Evolutionary conservation across 2,888 invertebrate species (phyloP), one percentile per base, ranked within the genome.

Genomic region (Myathropa florea): DNA sequence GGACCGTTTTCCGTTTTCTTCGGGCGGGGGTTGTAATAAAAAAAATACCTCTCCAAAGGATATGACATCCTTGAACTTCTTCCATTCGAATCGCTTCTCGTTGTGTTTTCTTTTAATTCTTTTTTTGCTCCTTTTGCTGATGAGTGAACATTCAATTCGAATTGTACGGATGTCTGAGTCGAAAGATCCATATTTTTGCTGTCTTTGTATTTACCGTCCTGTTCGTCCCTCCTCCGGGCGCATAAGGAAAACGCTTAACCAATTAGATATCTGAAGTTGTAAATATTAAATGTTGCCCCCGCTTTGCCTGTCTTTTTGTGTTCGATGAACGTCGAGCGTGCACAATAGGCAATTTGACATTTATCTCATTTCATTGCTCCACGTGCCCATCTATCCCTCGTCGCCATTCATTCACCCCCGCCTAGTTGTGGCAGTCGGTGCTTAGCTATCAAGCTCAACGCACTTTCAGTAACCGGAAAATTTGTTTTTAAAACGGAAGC

Each of bases 61-160:
- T 65, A 60, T 39, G 79, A 72, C 71, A 72, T 79, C 79, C 79
- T 71, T 79, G 64, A 79, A 79, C 79, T 79, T 70, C 64, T 26
- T 63, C 63, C 36, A 53, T 64, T 64, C 46, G 61, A 70, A 46
- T 10, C 30, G 18, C 46, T 46, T 3, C 46, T 26, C 30, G 21
- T 14, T n/a, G n/a, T n/a, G n/a, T 24, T 4, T 61, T 21, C 53
- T 18, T 26, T 24, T 3, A n/a, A n/a, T n/a, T n/a, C n/a, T n/a
- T 28, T 7, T 36, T 24, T 21, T 7, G 55, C n/a, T 71, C 14
- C 33, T 4, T 57, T 72, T 73, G 68, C 59, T 78, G 83, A 83
- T 83, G 83, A 79, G 60, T 75, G 75, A 83, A 75, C 83, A 83
- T 79, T 84, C 75, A 70, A 65, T 84, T 83, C 75, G 68, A 83